Conservation (phyloP, 2,888 invertebrate species). For the Phortica okadai region DNA sequence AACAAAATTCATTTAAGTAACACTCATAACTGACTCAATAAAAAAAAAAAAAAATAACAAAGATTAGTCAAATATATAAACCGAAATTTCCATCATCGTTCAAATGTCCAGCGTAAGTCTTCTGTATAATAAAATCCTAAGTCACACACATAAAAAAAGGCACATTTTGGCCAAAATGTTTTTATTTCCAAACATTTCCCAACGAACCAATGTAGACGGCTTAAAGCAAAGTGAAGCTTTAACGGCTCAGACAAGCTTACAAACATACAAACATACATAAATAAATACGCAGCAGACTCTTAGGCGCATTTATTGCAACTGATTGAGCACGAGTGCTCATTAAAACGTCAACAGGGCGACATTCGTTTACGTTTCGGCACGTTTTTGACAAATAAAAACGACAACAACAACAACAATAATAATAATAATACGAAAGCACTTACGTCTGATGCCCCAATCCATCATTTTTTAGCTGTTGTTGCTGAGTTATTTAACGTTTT, state of each 20-base stretch:
- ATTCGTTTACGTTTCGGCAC: not conserved
- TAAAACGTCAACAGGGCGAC: not conserved
- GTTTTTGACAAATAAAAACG: slow-evolving; percentile 12
- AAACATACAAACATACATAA: not conserved
- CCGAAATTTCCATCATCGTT: no score
- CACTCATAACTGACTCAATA: no score
- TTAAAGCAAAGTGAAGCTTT: not conserved
- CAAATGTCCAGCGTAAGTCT: no score
- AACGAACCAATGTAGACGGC: slow-evolving; percentile 1
- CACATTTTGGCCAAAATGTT: slow-evolving; percentile 11
- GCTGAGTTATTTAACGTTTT: slow-evolving; percentile 11
- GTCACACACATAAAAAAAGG: not conserved
- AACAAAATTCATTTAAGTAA: no score
- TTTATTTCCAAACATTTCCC: slow-evolving; percentile 7
- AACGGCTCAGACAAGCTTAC: not conserved
- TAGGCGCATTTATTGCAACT: slow-evolving; percentile 12
- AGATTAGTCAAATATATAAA: no score
- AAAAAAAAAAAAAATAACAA: no score
- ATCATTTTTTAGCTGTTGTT: slow-evolving; percentile 78
- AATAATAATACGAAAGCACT: slow-evolving; percentile 72
- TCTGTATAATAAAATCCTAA: no score
- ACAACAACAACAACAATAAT: slow-evolving; percentile 13
- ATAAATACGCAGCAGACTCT: slow-evolving; percentile 6
- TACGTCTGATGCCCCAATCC: slow-evolving; percentile 87
- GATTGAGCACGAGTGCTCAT: slow-evolving; percentile 15